Conservation (phyloP, 2,797 vertebrate genomes). For the Rhinophrynus dorsalis region DNA sequence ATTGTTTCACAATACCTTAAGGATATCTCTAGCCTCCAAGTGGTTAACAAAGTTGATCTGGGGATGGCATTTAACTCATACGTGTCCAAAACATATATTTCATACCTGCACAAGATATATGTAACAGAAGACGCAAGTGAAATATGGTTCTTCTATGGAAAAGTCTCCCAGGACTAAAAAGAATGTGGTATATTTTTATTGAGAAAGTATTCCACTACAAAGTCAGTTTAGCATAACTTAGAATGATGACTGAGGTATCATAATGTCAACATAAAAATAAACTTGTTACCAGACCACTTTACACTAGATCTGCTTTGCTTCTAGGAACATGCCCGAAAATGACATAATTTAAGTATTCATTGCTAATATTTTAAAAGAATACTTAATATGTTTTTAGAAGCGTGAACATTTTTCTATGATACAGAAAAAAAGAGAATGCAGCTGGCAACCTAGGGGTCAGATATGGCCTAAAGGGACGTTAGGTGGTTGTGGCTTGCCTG, state of each 20-base stretch:
- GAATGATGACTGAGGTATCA: slow-evolving; percentile 33
- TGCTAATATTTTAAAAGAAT: no score
- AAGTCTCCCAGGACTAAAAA: slow-evolving; percentile 22
- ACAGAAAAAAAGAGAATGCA: no score
- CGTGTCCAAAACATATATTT: slow-evolving; percentile 20
- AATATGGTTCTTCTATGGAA: slow-evolving; percentile 35
- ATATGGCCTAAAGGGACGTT: no score
- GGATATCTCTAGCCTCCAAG: no score
- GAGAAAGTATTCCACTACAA: slow-evolving; percentile 33
- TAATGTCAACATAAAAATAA: slow-evolving; percentile 38
- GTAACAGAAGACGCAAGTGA: slow-evolving; percentile 20
- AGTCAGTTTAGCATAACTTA: slow-evolving; percentile 24
- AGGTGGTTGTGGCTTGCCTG: no score
- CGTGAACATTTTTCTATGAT: no score
- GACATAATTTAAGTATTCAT: no score
- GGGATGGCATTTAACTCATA: background rate
- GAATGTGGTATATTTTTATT: slow-evolving; percentile 43
- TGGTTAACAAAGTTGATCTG: background rate
- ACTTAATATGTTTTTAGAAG: no score
- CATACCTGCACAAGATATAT: slow-evolving; percentile 23
- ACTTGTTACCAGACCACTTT: slow-evolving; percentile 18
- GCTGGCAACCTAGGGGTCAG: no score
- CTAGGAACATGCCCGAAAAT: no score
- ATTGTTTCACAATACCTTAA: no score
- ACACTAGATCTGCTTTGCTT: background rate